These are phyloP conservation scores for Drosophila mayaguana DNA, from an alignment of 2,888 invertebrate species.

Conservation along the genomic window DNA sequence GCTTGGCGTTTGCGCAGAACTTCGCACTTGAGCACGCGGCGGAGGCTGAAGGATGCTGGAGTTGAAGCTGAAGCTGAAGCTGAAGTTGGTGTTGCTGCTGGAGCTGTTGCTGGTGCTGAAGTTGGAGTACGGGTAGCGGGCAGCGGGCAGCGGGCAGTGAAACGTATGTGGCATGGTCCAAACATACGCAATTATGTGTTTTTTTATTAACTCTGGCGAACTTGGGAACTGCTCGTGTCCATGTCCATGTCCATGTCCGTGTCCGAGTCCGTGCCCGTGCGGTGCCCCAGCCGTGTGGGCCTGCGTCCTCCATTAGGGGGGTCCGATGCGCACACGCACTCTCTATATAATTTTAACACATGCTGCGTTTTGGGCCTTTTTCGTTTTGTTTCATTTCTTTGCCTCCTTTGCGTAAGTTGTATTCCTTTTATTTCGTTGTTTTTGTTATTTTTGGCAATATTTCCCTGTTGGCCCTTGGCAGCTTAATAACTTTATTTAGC, in stretches of 20 bases:
- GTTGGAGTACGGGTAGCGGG: conserved; percentile 60
- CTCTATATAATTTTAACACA: conserved; percentile 80
- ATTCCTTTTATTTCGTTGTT: neutral
- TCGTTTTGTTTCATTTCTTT: conserved; percentile 40
- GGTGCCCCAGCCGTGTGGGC: conserved; percentile 55
- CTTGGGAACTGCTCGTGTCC: conserved; percentile 41
- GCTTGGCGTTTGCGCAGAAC: conserved; percentile 82
- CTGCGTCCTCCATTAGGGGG: conserved; percentile 71
- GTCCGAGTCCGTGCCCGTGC: conserved; percentile 30
- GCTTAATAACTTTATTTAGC: conserved; percentile 79
- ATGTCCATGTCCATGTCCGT: conserved; percentile 29
- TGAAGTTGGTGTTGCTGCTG: neutral
- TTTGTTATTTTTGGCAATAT: conserved; percentile 70
- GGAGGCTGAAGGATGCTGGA: conserved; percentile 19
- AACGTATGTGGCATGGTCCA: conserved; percentile 48
- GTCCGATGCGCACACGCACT: conserved; percentile 76
- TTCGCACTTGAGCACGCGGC: conserved; percentile 76
- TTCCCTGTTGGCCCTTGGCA: conserved; percentile 52
- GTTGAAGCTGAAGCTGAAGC: neutral
- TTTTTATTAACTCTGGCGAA: conserved; percentile 72
- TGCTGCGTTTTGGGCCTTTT: conserved; percentile 71
- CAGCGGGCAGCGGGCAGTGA: conserved; percentile 32
- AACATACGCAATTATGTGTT: conserved; percentile 80
- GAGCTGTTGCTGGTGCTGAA: neutral
- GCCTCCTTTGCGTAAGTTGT: conserved; percentile 12